Evolutionary conservation across 2,888 invertebrate genomes (phyloP), one percentile per base, ranked within the genome.

Genomic region (Balanococcus diminutus): DNA sequence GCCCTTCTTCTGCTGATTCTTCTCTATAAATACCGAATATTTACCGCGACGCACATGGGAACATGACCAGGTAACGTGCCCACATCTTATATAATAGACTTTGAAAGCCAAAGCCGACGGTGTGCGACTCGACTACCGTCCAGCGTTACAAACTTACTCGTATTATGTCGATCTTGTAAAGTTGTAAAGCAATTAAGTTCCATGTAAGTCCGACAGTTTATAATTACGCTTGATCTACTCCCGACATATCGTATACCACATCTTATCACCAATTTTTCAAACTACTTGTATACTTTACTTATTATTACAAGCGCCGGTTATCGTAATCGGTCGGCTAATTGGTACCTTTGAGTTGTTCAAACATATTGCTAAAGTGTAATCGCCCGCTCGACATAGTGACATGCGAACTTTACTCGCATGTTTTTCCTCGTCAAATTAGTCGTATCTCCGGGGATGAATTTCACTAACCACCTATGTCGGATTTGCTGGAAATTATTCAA

Each of bases 211-310:
- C 75, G 32, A 75, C 32, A 67, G 67, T 28, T 67, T 67, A 67
- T 51, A 51, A 51, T 19, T 51, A 51, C n/a, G 51, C 6, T 19
- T 19, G 51, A 51, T 51, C 19, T 19, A 16, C 51, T 3, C 5
- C 19, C 19, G 4, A n/a, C n/a, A 51, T n/a, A 19, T 19, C 19
- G 8, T 75, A 75, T 75, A n/a, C 75, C 32, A 75, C 31, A 14
- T 75, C 11, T 75, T 75, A 75, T 75, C 75, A 28, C 31, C 32
- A 75, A 75, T 75, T 75, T 75, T 32, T 32, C 32, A 31, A 67
- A 67, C 61, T 25, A 75, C n/a, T 1, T 9, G 32, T 28, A 16
- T 67, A 67, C 36, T 31, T 75, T 25, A n/a, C 32, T 31, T 0
- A 51, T 36, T 36, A 36, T 42, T 51, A 51, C 51, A 51, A 51